phyloP scores from a whole-genome alignment of 2,888 invertebrate genomes.

The Hesperia comma region DNA sequence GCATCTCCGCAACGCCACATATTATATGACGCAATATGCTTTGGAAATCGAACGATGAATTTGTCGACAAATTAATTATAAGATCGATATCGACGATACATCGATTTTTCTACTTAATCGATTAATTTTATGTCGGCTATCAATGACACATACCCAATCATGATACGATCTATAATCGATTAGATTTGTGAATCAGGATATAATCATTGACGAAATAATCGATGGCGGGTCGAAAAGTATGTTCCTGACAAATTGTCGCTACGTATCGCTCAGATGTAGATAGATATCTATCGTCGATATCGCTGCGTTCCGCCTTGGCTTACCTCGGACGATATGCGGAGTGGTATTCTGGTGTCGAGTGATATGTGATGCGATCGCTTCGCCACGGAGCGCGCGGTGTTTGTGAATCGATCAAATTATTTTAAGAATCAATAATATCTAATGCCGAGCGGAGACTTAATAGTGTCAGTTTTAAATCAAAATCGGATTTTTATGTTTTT shows the following conservation, averaged over 20 bases:
- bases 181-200: not conserved
- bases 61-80: too few relatives aligned
- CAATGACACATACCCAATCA: not conserved
- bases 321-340: conserved; percentile 41
- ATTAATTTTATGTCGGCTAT: conserved; percentile 5
- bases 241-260: conserved; percentile 43
- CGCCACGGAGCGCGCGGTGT: conserved; percentile 23
- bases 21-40: too few relatives aligned
- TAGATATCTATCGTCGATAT: conserved; percentile 31
- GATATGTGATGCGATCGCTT: conserved; percentile 25
- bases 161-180: too few relatives aligned
- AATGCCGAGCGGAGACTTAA: not conserved
- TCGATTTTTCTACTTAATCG: conserved; percentile 31
- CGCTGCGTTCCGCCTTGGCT: conserved; percentile 23
- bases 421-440: not conserved
- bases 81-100: conserved; percentile 26
- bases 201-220: too few relatives aligned
- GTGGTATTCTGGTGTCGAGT: conserved; percentile 50
- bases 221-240: too few relatives aligned
- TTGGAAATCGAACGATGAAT: too few relatives aligned
- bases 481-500: not conserved
- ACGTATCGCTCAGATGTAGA: conserved; percentile 50
- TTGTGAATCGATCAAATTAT: conserved; percentile 19
- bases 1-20: not conserved
- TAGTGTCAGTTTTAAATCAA: not conserved